Conservation (phyloP, 2,113 vertebrate species). For the Hyperopisus bebe region DNA sequence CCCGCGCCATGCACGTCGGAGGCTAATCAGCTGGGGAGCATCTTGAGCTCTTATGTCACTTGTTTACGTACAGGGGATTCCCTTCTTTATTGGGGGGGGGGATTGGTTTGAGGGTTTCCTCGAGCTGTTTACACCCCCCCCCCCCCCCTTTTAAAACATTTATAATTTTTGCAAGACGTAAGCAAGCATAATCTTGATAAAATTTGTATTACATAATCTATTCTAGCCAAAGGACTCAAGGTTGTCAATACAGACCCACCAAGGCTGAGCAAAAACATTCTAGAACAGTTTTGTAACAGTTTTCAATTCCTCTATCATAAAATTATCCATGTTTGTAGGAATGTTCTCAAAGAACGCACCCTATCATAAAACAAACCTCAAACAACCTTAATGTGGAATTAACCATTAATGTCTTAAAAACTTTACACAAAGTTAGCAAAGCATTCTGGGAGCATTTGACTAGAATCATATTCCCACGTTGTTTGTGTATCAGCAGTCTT, state of each 20-base stretch:
- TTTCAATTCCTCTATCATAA: not conserved
- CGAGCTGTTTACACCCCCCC: not conserved
- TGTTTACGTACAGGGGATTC: conserved; percentile 56
- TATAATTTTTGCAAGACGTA: not conserved
- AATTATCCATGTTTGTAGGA: not conserved
- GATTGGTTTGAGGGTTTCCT: not conserved
- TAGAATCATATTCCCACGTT: not conserved
- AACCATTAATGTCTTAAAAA: not conserved
- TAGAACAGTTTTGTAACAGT: not conserved
- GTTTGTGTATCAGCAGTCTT: not conserved
- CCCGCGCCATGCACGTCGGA: not conserved
- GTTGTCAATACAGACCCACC: not conserved
- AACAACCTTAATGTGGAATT: not conserved
- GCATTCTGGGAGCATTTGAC: not conserved
- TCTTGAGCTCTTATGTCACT: conserved; percentile 43
- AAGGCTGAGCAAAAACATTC: not conserved
- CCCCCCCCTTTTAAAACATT: not conserved
- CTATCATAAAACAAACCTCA: not conserved
- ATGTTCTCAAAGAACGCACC: not conserved
- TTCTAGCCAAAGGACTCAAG: not conserved
- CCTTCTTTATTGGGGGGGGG: conserved; percentile 27
- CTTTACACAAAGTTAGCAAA: not conserved
- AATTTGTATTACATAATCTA: not conserved
- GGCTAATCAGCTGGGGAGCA: conserved; percentile 38
- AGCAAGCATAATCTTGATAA: not conserved